Conservation (phyloP, 2,113 vertebrate genomes). For the rat (Rattus norvegicus) region GRCr8 NC_086021.1:145010501-145011000, state of each 20-base stretch:
- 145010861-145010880: background rate
- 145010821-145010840: background rate
- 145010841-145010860: background rate
- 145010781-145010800: background rate
- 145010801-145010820: constrained; percentile 8
- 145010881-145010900: background rate
- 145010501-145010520: constrained; percentile 54
- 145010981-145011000: background rate
- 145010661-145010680: constrained; percentile 1
- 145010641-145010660: background rate
- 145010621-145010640: background rate
- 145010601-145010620: background rate
- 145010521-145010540: constrained; percentile 61
- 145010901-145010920: background rate
- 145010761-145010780: background rate
- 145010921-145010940: background rate
- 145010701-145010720: constrained; percentile 30
- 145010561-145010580: constrained; percentile 31
- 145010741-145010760: constrained; percentile 36
- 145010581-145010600: background rate
- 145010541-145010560: constrained; percentile 55
- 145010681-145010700: constrained; percentile 39
- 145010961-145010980: background rate
- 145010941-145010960: background rate
- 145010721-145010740: constrained; percentile 40